Evolutionary conservation across 1,140 invertebrate species (phyloP).

Genomic region (Cotesia glomerata): DNA sequence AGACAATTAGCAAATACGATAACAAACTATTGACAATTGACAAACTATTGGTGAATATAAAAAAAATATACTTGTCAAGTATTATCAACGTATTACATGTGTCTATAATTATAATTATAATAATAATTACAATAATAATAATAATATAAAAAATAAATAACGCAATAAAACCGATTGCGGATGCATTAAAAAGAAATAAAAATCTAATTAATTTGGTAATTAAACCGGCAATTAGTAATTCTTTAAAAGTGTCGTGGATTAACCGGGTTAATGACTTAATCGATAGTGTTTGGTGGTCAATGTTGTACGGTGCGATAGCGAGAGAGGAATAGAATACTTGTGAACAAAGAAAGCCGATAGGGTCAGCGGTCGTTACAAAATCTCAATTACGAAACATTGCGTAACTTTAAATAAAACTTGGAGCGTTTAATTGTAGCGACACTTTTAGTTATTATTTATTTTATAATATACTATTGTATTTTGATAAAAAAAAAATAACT

Average conservation of each 20-base stretch:
- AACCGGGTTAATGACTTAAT: conserved; percentile 12
- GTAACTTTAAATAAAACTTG: conserved; percentile 21
- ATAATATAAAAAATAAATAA: no score
- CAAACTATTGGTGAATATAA: neutral
- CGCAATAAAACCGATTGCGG: no score
- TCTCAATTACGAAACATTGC: conserved; percentile 41
- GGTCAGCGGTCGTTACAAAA: conserved; percentile 41
- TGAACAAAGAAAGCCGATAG: conserved; percentile 32
- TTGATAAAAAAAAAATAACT: no score
- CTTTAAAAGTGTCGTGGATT: neutral
- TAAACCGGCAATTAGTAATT: no score
- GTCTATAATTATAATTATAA: no score
- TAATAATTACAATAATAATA: no score
- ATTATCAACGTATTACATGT: no score
- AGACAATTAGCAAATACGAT: neutral
- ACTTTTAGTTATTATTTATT: conserved; percentile 4
- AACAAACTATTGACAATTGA: neutral
- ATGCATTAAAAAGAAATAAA: no score
- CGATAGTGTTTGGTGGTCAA: neutral
- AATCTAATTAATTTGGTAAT: no score
- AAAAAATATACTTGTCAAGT: neutral
- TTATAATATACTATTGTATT: neutral
- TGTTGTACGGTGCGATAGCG: neutral
- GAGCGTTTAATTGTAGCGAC: neutral
- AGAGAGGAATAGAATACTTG: conserved; percentile 7